phyloP scores from a whole-genome alignment of 2,113 vertebrate genomes.

The Urocynchramus pylzowi region DNA sequence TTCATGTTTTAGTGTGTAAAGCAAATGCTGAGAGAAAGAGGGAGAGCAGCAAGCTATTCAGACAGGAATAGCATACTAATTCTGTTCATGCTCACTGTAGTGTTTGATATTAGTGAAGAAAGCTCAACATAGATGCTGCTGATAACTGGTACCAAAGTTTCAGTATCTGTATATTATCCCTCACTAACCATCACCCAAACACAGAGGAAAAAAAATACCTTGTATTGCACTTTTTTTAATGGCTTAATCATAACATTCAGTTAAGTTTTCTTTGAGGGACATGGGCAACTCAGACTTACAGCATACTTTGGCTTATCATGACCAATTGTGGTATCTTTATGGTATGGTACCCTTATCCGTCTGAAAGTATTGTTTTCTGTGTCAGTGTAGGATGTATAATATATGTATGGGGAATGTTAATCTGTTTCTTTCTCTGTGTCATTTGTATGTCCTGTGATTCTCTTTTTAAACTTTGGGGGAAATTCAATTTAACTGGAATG shows the following conservation, averaged over 20 bases:
- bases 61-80: not conserved
- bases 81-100: not conserved
- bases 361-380: not conserved
- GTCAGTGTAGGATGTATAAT: not conserved
- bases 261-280: not conserved
- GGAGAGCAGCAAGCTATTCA: not conserved
- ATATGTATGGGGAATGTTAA: no score
- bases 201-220: not conserved
- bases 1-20: not conserved
- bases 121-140: not conserved
- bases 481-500: not conserved
- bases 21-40: not conserved
- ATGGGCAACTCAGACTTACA: fast-evolving
- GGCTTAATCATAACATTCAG: not conserved
- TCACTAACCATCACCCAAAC: not conserved
- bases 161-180: not conserved
- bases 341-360: not conserved
- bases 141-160: not conserved
- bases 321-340: not conserved
- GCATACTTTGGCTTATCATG: not conserved
- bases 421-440: not conserved
- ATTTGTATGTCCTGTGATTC: not conserved
- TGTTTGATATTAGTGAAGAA: not conserved
- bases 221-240: not conserved
- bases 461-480: not conserved